A percentile compares a stretch with the other conserved stretches of the same genome.
Conservation (phyloP, 1,140 invertebrate genomes). For the Bombus sibiricus region DNA sequence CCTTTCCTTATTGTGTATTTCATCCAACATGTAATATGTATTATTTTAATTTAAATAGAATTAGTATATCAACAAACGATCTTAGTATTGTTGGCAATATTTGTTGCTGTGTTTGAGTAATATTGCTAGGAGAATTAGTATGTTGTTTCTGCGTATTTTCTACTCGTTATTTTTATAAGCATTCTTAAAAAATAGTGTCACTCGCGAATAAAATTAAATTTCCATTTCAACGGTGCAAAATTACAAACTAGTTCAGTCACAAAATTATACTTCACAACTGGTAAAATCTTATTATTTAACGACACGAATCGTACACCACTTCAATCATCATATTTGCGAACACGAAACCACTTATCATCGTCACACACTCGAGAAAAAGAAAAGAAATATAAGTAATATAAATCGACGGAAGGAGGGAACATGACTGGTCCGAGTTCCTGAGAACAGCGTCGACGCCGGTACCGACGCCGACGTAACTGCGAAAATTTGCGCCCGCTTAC, state of each 20-base stretch:
- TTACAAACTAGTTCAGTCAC: background rate
- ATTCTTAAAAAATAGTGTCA: background rate
- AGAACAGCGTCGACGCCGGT: constrained; percentile 40
- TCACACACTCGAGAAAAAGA: background rate
- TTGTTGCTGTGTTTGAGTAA: too few species aligned
- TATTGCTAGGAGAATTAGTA: too few species aligned
- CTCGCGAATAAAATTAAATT: background rate
- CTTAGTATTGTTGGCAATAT: too few species aligned
- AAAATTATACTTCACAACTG: background rate
- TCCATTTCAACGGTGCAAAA: background rate
- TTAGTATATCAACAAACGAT: too few species aligned
- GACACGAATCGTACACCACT: too few species aligned
- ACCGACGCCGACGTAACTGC: constrained; percentile 60
- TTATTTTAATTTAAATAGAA: background rate
- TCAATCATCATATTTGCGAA: background rate
- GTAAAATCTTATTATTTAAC: too few species aligned
- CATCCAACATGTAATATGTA: background rate
- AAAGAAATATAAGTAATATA: background rate
- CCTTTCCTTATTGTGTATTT: background rate
- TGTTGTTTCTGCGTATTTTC: too few species aligned
- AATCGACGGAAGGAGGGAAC: constrained; percentile 35
- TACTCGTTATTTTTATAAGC: too few species aligned
- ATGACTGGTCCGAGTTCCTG: constrained; percentile 22
- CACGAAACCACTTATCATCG: constrained; percentile 5
- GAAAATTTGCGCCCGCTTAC: constrained; percentile 67